Evolutionary conservation across 1,140 invertebrate genomes (phyloP).

Genomic region (Ladona fulva): DNA sequence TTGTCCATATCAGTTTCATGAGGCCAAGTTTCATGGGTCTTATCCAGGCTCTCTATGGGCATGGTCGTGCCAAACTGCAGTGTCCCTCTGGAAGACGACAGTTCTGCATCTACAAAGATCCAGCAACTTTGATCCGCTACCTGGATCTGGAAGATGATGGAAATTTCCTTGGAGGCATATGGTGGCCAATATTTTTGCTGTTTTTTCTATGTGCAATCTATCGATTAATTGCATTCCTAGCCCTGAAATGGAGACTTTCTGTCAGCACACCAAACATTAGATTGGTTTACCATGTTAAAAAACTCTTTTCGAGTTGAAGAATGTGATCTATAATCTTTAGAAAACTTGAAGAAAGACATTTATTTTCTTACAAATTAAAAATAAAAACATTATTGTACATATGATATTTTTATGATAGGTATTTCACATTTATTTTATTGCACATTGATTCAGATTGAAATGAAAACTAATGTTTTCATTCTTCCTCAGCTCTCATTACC

Average conservation of each 20-base stretch:
- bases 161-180: neutral
- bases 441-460: no score
- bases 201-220: neutral
- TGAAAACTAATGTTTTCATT: no score
- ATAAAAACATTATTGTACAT: no score
- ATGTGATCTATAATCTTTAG: no score
- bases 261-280: neutral
- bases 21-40: slow-evolving; percentile 50
- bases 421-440: no score
- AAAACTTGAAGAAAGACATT: no score
- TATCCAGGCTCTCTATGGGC: slow-evolving; percentile 49
- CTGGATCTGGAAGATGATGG: neutral
- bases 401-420: no score
- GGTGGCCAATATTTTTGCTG: neutral
- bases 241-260: neutral
- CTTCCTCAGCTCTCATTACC: no score
- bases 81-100: slow-evolving; percentile 29
- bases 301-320: neutral
- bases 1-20: slow-evolving; percentile 53
- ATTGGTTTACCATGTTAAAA: neutral
- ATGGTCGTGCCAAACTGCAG: slow-evolving; percentile 42
- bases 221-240: neutral
- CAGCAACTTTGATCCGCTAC: neutral
- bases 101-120: slow-evolving; percentile 1
- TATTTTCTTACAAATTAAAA: no score